Base-by-base conservation (phyloP, 2,888 invertebrate genomes). In the Desoria tigrina region DNA sequence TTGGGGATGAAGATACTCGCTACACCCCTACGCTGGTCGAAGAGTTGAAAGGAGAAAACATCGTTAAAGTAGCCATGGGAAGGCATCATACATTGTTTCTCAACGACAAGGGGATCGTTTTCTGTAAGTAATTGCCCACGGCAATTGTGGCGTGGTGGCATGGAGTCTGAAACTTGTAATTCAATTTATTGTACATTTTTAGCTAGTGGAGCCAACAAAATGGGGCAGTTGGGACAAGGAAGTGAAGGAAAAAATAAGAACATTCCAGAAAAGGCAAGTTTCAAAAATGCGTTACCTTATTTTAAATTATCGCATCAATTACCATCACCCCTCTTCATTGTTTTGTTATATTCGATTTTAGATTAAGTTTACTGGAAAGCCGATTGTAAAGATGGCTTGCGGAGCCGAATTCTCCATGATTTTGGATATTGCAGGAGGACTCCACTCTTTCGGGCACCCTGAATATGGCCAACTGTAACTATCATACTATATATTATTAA, bases 381-480 rank as follows among this genome's bases (percentile, higher is more conserved):
- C 94, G 0, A 88, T 95, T 59, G 86, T 93, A 62, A 92, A 92
- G 79, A 87, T 94, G 69, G 90, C 90, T 0, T 94, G 93, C 78
- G 96, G 95, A 0, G 94, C 89, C 0, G 95, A 96, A 75, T 96
- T 95, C 81, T 93, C 93, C 6, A 88, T 93, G 81, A 90, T 96
- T 60, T 82, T 94, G 55, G 95, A 95, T 80, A 87, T 90, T 72
- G 90, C 91, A 77, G 95, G 95, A 2, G 88, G 89, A 63, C 81
- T 95, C 57, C 92, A 93, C 79, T 91, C 94, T 0, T 95, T 95
- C 79, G 96, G 96, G 0, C 84, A 90, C 76, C 95, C 96, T 0
- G 95, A 96, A 78, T 92, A 91, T 79, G 96, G 96, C 0, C 94
- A 94, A 77, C 80, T 94, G 55, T 86, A 78, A 80, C 76, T 66